Evolutionary conservation across 2,113 vertebrate genomes (phyloP).

Genomic region (Heterochromis multidens): DNA sequence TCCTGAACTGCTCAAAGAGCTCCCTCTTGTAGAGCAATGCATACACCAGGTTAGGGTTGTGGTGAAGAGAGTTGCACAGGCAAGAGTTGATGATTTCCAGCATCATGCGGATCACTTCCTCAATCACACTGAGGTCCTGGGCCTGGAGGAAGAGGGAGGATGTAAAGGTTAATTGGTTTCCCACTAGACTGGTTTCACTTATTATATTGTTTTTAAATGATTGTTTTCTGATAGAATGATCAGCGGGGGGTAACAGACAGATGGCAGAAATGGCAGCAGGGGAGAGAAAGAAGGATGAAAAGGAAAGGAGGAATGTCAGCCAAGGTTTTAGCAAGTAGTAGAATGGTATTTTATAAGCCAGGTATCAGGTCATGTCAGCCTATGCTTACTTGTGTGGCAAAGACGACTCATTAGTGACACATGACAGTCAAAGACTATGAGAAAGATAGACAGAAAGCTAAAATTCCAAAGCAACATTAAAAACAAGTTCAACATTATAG

Average conservation of each 20-base stretch:
- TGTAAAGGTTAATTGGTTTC: slow-evolving; percentile 71
- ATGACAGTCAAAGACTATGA: background rate
- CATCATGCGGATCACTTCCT: slow-evolving; percentile 99
- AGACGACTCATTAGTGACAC: slow-evolving; percentile 21
- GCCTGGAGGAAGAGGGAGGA: slow-evolving; percentile 78
- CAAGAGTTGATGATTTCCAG: slow-evolving; percentile 99
- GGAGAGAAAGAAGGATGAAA: background rate
- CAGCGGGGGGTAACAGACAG: slow-evolving; percentile 17
- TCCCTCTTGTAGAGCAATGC: slow-evolving; percentile 95
- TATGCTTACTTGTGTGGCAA: background rate
- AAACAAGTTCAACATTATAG: background rate
- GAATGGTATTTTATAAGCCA: slow-evolving; percentile 19
- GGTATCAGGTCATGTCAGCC: slow-evolving; percentile 18
- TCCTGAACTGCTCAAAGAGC: slow-evolving; percentile 95
- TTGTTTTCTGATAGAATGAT: slow-evolving; percentile 48
- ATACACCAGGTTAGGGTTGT: slow-evolving; percentile 97
- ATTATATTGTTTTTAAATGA: slow-evolving; percentile 55
- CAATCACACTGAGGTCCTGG: slow-evolving; percentile 94
- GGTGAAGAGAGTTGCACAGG: slow-evolving; percentile 91
- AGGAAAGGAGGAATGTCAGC: slow-evolving; percentile 4
- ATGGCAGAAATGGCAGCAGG: background rate
- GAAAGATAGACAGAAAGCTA: background rate
- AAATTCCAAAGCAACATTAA: background rate
- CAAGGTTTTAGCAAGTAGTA: slow-evolving; percentile 13
- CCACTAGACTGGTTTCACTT: slow-evolving; percentile 56